phyloP scores from a whole-genome alignment of 2,797 vertebrate species.

The Peromyscus attwateri region DNA sequence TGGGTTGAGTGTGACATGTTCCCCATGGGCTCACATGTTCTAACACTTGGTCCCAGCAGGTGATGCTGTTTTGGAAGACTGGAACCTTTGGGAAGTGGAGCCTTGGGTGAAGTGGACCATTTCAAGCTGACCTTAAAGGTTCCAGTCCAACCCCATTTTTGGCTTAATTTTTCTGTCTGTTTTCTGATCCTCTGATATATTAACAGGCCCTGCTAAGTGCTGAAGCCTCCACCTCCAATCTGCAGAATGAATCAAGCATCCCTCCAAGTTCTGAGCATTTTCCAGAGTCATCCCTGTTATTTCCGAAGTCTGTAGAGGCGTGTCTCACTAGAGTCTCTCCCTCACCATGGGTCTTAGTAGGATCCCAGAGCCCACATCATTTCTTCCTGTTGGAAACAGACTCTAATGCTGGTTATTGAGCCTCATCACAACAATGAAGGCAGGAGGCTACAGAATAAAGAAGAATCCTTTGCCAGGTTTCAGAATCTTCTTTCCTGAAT shows the following conservation, averaged over 20 bases:
- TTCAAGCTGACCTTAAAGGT: background rate
- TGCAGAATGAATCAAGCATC: background rate
- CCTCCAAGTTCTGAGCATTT: background rate
- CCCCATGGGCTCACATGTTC: background rate
- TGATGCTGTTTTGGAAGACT: background rate
- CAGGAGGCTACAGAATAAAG: background rate
- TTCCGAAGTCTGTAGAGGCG: background rate
- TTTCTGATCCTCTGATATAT: background rate
- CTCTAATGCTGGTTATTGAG: slow-evolving; percentile 11
- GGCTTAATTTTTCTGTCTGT: background rate
- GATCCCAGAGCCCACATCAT: background rate
- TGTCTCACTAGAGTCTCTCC: background rate
- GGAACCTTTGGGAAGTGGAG: background rate
- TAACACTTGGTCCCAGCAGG: background rate
- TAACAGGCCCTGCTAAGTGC: background rate
- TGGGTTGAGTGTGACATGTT: too few relatives aligned
- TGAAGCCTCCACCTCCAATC: background rate
- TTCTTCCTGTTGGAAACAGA: slow-evolving; percentile 25
- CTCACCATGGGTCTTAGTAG: background rate
- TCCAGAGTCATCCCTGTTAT: background rate
- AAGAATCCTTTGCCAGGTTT: background rate
- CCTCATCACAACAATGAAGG: background rate
- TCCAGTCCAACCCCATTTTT: background rate
- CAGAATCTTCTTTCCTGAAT: background rate
- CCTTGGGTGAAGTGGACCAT: background rate